A percentile compares a stretch with the other conserved stretches of the same genome.
phyloP scores from a whole-genome alignment of 2,797 vertebrate species.

The Hirundo rustica region DNA sequence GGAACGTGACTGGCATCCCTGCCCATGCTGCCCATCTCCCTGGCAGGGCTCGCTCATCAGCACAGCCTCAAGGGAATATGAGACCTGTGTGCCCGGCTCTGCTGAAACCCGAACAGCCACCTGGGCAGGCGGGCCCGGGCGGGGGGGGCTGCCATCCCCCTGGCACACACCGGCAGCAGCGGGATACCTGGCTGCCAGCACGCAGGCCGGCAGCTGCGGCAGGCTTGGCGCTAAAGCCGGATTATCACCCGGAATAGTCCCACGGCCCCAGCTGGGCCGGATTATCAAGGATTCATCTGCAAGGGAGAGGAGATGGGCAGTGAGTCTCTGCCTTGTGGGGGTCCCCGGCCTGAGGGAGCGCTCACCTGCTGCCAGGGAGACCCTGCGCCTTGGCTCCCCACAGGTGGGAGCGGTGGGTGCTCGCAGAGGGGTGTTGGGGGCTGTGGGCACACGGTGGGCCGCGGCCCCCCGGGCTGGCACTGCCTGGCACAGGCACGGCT shows the following conservation, averaged over 20 bases:
- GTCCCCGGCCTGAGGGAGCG: not conserved
- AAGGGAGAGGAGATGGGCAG: not conserved
- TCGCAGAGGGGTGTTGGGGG: fast-evolving
- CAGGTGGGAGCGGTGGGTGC: not conserved
- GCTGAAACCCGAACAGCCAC: slow-evolving; percentile 11
- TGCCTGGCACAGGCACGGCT: not conserved
- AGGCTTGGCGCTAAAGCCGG: slow-evolving; percentile 48
- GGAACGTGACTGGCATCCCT: not conserved
- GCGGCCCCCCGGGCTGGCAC: fast-evolving
- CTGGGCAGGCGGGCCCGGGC: fast-evolving
- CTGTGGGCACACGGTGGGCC: fast-evolving
- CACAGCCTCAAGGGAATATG: not conserved
- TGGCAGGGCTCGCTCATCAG: not conserved
- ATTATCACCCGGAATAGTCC: slow-evolving; percentile 54
- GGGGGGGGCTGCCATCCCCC: not conserved
- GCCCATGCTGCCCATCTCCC: not conserved
- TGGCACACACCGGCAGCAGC: not conserved
- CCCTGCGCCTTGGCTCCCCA: fast-evolving
- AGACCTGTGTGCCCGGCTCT: not conserved
- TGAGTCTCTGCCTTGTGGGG: not conserved
- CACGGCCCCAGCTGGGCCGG: not conserved
- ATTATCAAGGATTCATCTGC: slow-evolving; percentile 27
- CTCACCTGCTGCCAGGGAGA: not conserved
- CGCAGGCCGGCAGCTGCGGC: slow-evolving; percentile 19
- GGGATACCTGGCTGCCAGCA: slow-evolving; percentile 16